Evolutionary conservation across 2,113 vertebrate species (phyloP), one percentile per base, ranked within the genome.

Genomic region (Monarcha castaneiventris): DNA sequence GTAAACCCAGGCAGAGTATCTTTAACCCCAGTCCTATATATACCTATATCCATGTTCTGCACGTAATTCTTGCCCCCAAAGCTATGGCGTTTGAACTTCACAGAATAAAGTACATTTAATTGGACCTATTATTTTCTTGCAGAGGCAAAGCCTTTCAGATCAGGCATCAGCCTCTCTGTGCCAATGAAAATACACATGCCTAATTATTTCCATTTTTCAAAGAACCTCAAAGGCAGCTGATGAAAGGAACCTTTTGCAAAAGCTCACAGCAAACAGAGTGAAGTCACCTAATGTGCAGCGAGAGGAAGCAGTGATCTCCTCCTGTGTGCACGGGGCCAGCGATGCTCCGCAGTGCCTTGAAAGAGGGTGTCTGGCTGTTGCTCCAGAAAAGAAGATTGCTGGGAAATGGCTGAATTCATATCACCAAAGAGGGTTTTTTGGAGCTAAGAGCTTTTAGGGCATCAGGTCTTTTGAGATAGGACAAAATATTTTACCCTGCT

Each of bases 201-300:
- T 97, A 97, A 97, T 97, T 97, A 97, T 97, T 97, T 97, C 94
- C 93, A 97, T 97, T 97, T 97, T 96, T 97, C 95, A 96, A 97
- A 97, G 96, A 93, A 93, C 94, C 96, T 97, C 97, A 97, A 97
- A 97, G 96, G 92, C 90, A 93, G 94, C 96, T 97, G 97, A 97
- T 97, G 96, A 97, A 97, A 97, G 97, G 96, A 95, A 89, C 86
- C 95, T 96, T 93, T 96, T 95, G 96, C 96, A 96, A 89, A 91
- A 94, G 96, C 94, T 94, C 89, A 80, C 90, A 95, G 96, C 93
- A 95, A 96, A 95, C 90, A 91, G 90, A 90, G 91, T 92, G 94
- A 92, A 95, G 93, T 96, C 95, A 96, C 96, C 95, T 94, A 67
- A 94, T 84, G 92, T 72, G 75, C 74, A 71, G 94, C 2, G 84